Base-by-base conservation (phyloP, 2,888 invertebrate species). In the Drosophila emarginata region DNA sequence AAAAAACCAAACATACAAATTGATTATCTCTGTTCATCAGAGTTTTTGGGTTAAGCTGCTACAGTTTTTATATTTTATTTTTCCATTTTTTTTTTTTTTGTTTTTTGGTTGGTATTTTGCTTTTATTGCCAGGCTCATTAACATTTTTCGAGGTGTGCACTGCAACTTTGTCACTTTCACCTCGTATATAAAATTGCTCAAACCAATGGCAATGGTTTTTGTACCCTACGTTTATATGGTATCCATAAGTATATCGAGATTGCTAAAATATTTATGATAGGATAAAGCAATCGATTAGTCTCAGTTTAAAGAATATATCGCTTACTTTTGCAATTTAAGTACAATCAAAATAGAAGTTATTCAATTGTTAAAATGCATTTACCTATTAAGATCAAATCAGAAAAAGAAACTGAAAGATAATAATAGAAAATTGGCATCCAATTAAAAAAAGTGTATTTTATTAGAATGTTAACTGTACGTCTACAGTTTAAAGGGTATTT, bases 111-210 rank as follows among this genome's bases (percentile, higher is more conserved):
- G 52, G 62, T 51, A 61, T 52, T 64, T 67, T 64, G 64, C 59
- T 52, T 70, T 68, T 64, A 52, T 62, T 15, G 54, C 58, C 59
- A 60, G 71, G 78, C 79, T 83, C 84, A 82, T 82, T 82, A 83
- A 83, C 81, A 83, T 82, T 83, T 82, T 81, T 83, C 72, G 84
- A 82, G 78, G 78, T 78, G 84, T 76, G 82, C 80, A 82, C 77
- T 87, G 77, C 79, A 84, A 78, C 80, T 84, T 85, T 85, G 84
- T 82, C 84, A 85, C 85, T 85, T 85, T 85, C 85, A 85, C 85
- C 85, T 76, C 78, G 76, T 81, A 83, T 81, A 83, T 77, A 76
- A 84, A 84, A 82, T 76, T 76, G 81, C 72, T 74, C 74, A 78
- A 74, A 78, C 76, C 77, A 74, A 76, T 79, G 79, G 68, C 74